phyloP scores from a whole-genome alignment of 2,888 invertebrate species.

The Sialis lutaria region DNA sequence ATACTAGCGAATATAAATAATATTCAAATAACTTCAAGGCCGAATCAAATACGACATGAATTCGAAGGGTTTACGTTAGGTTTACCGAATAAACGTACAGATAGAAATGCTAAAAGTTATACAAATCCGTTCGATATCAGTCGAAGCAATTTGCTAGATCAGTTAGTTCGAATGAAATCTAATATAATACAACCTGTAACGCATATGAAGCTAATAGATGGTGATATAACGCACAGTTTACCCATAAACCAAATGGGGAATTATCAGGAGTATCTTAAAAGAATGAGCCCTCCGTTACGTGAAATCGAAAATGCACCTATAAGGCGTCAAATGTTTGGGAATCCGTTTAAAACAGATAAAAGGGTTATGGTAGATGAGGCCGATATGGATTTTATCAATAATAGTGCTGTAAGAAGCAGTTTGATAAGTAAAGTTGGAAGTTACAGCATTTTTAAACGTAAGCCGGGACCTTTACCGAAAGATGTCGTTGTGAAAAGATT shows the following conservation, averaged over 20 bases:
- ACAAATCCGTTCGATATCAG: slow-evolving; percentile 94
- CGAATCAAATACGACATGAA: slow-evolving; percentile 52
- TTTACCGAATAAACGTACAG: slow-evolving; percentile 31
- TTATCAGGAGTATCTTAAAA: slow-evolving; percentile 94
- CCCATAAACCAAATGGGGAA: slow-evolving; percentile 99
- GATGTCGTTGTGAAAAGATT: too few relatives aligned
- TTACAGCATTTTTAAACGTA: too few relatives aligned
- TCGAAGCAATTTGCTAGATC: slow-evolving; percentile 72
- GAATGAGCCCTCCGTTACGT: slow-evolving; percentile 77
- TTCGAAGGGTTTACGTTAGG: slow-evolving; percentile 63
- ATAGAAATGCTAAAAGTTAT: slow-evolving; percentile 43
- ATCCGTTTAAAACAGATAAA: slow-evolving; percentile 99
- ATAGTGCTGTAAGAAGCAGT: too few relatives aligned
- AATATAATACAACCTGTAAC: slow-evolving; percentile 73
- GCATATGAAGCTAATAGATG: slow-evolving; percentile 60
- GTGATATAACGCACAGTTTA: slow-evolving; percentile 87
- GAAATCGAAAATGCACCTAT: slow-evolving; percentile 92
- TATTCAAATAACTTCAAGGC: slow-evolving; percentile 53
- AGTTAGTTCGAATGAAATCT: slow-evolving; percentile 85
- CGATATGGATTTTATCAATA: slow-evolving; percentile 43
- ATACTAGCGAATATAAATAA: slow-evolving; percentile 27
- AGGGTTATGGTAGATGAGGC: slow-evolving; percentile 74
- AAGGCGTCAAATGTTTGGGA: slow-evolving; percentile 96
- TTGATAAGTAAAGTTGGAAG: too few relatives aligned
- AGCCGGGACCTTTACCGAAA: too few relatives aligned